Evolutionary conservation across 1,140 invertebrate genomes (phyloP).

Genomic region (Tetragnatha versicolor): DNA sequence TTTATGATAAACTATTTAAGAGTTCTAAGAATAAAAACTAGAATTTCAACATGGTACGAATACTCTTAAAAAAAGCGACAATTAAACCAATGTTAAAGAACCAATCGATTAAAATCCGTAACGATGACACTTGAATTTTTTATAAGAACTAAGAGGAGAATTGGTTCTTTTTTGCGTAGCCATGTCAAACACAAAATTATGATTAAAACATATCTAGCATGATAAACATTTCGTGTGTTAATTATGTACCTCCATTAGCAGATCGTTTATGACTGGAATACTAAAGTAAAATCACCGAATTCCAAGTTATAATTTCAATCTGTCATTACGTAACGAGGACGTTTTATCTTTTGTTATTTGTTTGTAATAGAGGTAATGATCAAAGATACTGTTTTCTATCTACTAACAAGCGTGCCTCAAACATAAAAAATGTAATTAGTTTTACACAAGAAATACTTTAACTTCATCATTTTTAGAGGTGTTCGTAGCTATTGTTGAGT

Average conservation of each 20-base stretch:
- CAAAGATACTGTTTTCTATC: background rate
- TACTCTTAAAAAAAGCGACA: too few relatives aligned
- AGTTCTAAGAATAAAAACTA: too few relatives aligned
- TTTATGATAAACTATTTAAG: too few relatives aligned
- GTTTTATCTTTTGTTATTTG: constrained; percentile 27
- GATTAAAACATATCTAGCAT: constrained; percentile 15
- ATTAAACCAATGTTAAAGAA: too few relatives aligned
- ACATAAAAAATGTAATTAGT: constrained; percentile 9
- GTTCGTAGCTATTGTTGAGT: constrained; percentile 2
- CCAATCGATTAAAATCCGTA: too few relatives aligned
- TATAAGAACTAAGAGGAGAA: too few relatives aligned
- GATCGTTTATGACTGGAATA: constrained; percentile 4
- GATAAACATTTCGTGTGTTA: constrained; percentile 1
- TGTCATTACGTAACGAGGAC: constrained; percentile 17
- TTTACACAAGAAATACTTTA: constrained; percentile 15
- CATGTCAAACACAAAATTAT: background rate
- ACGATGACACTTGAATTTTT: too few relatives aligned
- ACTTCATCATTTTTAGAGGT: background rate
- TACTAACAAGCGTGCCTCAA: background rate
- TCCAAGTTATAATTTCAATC: constrained; percentile 36
- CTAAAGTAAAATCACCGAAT: constrained; percentile 18
- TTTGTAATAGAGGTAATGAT: constrained; percentile 28
- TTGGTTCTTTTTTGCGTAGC: constrained; percentile 6
- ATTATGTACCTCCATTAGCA: constrained; percentile 12
- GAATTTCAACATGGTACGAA: too few relatives aligned